phyloP scores from a whole-genome alignment of 2,797 vertebrate genomes.

The Chaenodraco wilsoni region DNA sequence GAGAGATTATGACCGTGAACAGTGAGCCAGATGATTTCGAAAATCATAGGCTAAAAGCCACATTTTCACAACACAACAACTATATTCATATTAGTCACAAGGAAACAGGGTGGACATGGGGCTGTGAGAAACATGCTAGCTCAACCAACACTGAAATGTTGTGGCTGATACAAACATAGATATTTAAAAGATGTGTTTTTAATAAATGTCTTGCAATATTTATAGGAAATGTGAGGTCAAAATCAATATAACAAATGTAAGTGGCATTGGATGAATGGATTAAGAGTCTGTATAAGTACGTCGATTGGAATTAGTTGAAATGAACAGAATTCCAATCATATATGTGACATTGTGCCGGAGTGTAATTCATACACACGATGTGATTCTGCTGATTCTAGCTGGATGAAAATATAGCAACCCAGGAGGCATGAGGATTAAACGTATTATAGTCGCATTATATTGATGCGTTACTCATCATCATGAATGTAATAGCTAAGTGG shows the following conservation, averaged over 20 bases:
- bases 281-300: not conserved
- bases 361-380: constrained; percentile 5
- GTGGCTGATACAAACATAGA: not conserved
- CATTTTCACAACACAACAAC: too few species aligned
- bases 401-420: constrained; percentile 21
- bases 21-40: not conserved
- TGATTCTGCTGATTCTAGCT: constrained; percentile 30
- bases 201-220: too few species aligned
- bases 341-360: not conserved
- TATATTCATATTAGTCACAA: too few species aligned
- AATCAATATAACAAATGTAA: constrained; percentile 1
- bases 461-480: constrained; percentile 39
- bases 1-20: not conserved
- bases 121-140: not conserved
- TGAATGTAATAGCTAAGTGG: constrained; percentile 50
- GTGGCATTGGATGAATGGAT: constrained; percentile 22
- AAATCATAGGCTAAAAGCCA: not conserved
- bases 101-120: too few species aligned
- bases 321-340: constrained; percentile 6
- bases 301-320: not conserved
- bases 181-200: too few species aligned
- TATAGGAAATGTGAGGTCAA: not conserved
- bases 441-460: constrained; percentile 43
- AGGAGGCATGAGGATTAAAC: constrained; percentile 37
- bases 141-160: not conserved